Base-by-base conservation (phyloP, 2,888 invertebrate species). In the Ochropleura leucogaster region DNA sequence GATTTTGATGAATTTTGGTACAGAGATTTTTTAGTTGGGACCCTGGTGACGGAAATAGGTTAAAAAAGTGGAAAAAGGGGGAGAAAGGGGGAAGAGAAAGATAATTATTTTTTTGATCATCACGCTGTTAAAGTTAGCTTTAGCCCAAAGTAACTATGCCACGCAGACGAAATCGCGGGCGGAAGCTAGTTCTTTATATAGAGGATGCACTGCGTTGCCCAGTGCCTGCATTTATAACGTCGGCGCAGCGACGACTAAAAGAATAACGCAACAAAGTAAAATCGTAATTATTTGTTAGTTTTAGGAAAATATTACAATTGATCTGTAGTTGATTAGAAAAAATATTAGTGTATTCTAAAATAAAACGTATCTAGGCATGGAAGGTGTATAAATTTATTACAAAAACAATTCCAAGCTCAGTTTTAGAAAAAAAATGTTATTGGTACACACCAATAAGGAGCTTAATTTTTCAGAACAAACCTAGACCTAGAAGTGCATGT, bases 191-290 rank as follows among this genome's bases (percentile, higher is more conserved):
- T 30, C 30, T 30, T 30, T 30, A 30, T 30, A 30, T 1, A 30
- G 14, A 44, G 44, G 51, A 73, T 49, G 66, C 74, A 14, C 14
- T 6, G 49, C 62, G 55, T 12, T 77, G 74, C 16, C 9, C 40
- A 14, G 55, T 80, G 53, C 74, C 74, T 44, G 65, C 73, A 18
- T 53, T 51, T 10, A 4, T 80, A 62, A 20, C 47, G 20, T 55
- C 44, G 5, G n/a, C 10, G 2, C 5, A 3, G 30, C 20, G 9
- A n/a, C 53, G n/a, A 9, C 9, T n/a, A 80, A 66, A 20, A 62
- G 1, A 44, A 12, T 3, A n/a, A n/a, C 10, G n/a, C 7, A 10
- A 30, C 7, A 10, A 3, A 55, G 62, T 18, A 66, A 46, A 66
- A 57, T 73, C 55, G 62, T 74, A 63, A 68, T 60, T 18, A 30